These are phyloP conservation scores for Fregetta grallaria DNA, from an alignment of 2,113 vertebrate genomes.

Conservation along the genomic window DNA sequence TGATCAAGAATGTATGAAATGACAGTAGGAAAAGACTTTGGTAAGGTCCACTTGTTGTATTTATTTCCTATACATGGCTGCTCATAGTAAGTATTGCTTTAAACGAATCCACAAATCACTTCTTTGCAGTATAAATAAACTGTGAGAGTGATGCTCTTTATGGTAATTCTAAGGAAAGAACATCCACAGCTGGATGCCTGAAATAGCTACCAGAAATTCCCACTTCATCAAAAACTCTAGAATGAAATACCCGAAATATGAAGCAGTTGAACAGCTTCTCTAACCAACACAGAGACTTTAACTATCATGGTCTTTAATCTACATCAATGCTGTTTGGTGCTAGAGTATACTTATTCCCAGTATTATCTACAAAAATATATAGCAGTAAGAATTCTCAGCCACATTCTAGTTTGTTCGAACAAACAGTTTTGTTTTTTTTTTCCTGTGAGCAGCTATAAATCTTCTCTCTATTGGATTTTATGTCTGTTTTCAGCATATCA, in stretches of 20 bases:
- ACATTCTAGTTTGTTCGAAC: background rate
- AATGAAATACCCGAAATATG: background rate
- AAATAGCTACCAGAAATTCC: background rate
- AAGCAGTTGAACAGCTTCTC: background rate
- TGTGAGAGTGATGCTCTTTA: rapidly evolving
- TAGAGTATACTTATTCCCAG: background rate
- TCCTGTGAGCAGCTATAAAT: background rate
- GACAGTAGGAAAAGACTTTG: background rate
- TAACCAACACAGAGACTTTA: background rate
- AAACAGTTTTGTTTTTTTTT: background rate
- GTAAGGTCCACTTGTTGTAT: background rate
- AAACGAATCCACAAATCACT: background rate
- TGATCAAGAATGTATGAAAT: background rate
- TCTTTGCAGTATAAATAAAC: background rate
- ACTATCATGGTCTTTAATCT: background rate
- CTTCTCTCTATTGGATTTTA: background rate
- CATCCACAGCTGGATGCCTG: background rate
- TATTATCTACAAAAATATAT: background rate
- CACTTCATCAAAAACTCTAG: background rate
- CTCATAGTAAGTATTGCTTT: background rate
- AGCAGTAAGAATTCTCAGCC: background rate
- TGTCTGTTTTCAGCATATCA: background rate
- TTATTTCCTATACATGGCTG: background rate
- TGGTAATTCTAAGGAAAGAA: background rate
- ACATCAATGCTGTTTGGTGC: background rate